These are phyloP conservation scores for Cottoperca gobio DNA, from an alignment of 2,797 vertebrate genomes.

Conservation along the genomic window DNA sequence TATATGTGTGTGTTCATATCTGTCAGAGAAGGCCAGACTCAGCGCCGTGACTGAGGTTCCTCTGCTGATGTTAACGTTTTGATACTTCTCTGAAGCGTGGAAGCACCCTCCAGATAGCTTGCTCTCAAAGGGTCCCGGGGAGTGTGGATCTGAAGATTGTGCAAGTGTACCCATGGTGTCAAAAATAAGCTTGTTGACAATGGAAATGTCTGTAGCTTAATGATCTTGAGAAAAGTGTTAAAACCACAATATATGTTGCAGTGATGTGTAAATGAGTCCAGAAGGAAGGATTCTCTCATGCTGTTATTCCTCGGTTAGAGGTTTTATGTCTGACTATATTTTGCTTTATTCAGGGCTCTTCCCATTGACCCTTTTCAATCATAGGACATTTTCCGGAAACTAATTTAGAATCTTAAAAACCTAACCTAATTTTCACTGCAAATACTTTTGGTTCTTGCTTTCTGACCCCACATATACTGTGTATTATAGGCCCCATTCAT, in stretches of 20 bases:
- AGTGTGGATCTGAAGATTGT: constrained; percentile 19
- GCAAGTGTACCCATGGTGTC: constrained; percentile 8
- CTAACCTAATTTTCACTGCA: background rate
- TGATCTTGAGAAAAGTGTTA: constrained; percentile 13
- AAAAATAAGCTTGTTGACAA: constrained; percentile 18
- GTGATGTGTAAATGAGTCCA: constrained; percentile 26
- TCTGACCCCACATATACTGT: background rate
- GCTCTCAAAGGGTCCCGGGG: constrained; percentile 16
- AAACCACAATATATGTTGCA: constrained; percentile 22
- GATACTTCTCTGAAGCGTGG: constrained; percentile 62
- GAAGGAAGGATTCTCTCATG: background rate
- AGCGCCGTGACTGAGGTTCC: constrained; percentile 53
- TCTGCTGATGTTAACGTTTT: constrained; percentile 62
- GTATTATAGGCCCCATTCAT: background rate
- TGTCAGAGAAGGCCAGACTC: constrained; percentile 67
- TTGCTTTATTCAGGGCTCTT: constrained; percentile 10
- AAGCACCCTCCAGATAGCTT: constrained; percentile 30
- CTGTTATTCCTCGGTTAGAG: background rate
- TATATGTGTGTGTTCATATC: constrained; percentile 73
- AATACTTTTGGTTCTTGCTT: background rate
- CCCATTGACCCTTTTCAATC: background rate
- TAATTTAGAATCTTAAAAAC: background rate
- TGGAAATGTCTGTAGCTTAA: constrained; percentile 18
- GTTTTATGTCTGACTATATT: background rate
- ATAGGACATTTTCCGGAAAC: background rate